Conservation (phyloP, 2,888 invertebrate species). For the Leucania comma region DNA sequence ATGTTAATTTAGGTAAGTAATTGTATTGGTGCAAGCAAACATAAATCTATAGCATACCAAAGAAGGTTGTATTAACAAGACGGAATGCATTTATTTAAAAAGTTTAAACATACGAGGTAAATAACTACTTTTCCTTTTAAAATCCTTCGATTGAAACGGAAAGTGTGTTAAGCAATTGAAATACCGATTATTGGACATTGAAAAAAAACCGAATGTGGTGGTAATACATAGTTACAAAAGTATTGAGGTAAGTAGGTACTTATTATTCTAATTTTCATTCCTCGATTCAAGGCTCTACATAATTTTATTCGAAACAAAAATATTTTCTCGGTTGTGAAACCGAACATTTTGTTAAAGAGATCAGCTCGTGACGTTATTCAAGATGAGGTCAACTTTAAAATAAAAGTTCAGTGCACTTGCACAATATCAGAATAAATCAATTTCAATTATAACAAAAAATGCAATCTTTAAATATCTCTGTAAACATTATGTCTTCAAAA, state of each 20-base stretch:
- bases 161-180: not conserved
- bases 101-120: not conserved
- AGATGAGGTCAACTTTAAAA: constrained; percentile 9
- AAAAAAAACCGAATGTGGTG: not conserved
- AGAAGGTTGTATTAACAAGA: not conserved
- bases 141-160: no score
- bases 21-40: no score
- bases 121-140: not conserved
- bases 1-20: not conserved
- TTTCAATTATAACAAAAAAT: constrained; percentile 15
- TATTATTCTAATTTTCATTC: not conserved
- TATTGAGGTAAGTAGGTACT: not conserved
- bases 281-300: constrained; percentile 25
- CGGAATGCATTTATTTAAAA: not conserved
- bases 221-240: not conserved
- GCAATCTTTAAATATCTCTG: not conserved
- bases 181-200: not conserved
- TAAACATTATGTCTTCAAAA: not conserved
- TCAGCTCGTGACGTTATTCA: constrained; percentile 8
- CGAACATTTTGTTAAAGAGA: not conserved
- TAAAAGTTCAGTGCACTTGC: constrained; percentile 13
- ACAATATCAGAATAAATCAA: constrained; percentile 14
- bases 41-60: not conserved
- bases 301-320: constrained; percentile 13
- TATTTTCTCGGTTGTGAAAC: constrained; percentile 23